These are phyloP conservation scores for Otocyon megalotis DNA, from an alignment of 2,113 vertebrate species.

Conservation along the genomic window DNA sequence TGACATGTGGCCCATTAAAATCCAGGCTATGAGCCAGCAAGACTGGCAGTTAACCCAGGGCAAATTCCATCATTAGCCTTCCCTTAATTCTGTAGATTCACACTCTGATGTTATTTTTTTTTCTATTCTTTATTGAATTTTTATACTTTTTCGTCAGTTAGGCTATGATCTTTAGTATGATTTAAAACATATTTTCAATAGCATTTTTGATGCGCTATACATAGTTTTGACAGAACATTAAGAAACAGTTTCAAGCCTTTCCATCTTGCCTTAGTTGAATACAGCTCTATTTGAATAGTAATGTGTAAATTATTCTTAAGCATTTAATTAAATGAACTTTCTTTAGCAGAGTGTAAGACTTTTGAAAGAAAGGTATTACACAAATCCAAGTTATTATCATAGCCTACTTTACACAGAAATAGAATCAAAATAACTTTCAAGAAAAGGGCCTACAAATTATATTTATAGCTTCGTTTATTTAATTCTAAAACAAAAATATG, in stretches of 20 bases:
- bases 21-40: background rate
- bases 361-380: background rate
- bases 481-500: background rate
- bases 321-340: slow-evolving; percentile 1
- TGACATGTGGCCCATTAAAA: slow-evolving; percentile 69
- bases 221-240: background rate
- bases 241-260: background rate
- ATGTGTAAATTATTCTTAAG: background rate
- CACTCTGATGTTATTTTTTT: background rate
- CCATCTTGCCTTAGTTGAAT: background rate
- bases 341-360: background rate
- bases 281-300: background rate
- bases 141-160: background rate
- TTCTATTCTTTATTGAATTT: background rate
- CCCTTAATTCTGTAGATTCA: slow-evolving; percentile 31
- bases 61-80: slow-evolving; percentile 54
- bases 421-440: background rate
- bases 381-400: background rate
- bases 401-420: background rate
- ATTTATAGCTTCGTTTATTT: background rate
- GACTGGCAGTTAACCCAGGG: background rate
- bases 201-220: background rate
- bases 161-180: background rate
- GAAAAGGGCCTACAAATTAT: background rate
- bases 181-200: background rate